phyloP scores from a whole-genome alignment of 2,113 vertebrate species.

The Macaca mulatta region DNA sequence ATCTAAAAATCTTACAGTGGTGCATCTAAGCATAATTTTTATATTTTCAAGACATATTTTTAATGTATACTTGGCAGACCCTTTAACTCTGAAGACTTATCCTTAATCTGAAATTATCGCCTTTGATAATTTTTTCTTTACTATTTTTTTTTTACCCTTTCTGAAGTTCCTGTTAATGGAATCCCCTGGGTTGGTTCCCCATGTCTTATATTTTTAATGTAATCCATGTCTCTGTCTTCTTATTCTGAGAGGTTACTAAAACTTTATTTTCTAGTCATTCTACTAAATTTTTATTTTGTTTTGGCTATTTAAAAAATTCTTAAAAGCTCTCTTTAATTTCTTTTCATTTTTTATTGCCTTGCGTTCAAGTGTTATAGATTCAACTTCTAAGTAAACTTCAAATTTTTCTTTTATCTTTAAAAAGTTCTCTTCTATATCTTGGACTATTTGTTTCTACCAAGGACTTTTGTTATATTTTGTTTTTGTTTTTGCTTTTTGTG shows the following conservation, averaged over 20 bases:
- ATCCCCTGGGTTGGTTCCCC: background rate
- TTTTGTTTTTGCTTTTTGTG: background rate
- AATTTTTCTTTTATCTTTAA: background rate
- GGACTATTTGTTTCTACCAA: background rate
- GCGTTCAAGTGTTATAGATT: background rate
- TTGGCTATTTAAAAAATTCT: background rate
- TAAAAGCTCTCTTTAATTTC: background rate
- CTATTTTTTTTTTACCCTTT: background rate
- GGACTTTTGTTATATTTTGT: background rate
- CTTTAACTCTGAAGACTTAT: background rate
- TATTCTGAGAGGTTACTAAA: background rate
- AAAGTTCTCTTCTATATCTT: background rate
- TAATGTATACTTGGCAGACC: background rate
- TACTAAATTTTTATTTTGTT: background rate
- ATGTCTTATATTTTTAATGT: background rate
- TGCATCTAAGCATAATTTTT: background rate
- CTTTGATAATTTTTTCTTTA: background rate
- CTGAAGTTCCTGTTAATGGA: background rate
- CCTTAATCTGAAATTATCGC: background rate
- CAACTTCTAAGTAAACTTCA: background rate
- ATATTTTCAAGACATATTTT: slow-evolving; percentile 2
- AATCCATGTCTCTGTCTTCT: background rate
- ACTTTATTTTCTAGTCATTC: background rate
- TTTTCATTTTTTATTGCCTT: background rate
- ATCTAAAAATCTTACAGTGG: background rate